phyloP scores from a whole-genome alignment of 2,888 invertebrate genomes.

The Macaria liturata region DNA sequence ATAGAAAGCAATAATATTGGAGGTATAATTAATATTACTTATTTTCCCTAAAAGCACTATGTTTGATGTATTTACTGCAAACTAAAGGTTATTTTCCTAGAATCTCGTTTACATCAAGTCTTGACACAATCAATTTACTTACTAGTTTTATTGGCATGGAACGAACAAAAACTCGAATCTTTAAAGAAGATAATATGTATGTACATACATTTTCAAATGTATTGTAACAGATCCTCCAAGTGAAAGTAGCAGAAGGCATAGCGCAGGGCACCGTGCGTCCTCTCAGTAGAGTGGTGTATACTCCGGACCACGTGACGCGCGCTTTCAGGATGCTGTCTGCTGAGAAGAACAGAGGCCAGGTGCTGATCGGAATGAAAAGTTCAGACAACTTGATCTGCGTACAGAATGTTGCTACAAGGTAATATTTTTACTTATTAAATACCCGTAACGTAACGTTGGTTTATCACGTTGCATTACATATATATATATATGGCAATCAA shows the following conservation, averaged over 20 bases:
- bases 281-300: constrained; percentile 85
- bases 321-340: constrained; percentile 85
- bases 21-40: too few relatives aligned
- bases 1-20: too few relatives aligned
- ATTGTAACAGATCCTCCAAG: constrained; percentile 66
- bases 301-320: constrained; percentile 84
- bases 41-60: too few relatives aligned
- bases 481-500: too few relatives aligned
- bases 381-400: constrained; percentile 37
- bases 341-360: constrained; percentile 84
- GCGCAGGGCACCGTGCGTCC: constrained; percentile 86
- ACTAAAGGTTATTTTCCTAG: too few relatives aligned
- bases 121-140: too few relatives aligned
- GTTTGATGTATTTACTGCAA: too few relatives aligned
- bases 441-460: background rate
- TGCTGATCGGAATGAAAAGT: constrained; percentile 48
- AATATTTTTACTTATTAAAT: constrained; percentile 1
- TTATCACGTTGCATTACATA: too few relatives aligned
- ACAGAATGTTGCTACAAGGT: constrained; percentile 46
- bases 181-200: too few relatives aligned
- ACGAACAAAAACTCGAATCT: too few relatives aligned
- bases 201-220: constrained; percentile 44
- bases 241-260: constrained; percentile 84
- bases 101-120: too few relatives aligned
- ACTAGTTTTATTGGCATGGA: too few relatives aligned